Percentiles rank a stretch among this genome's conserved stretches.
Evolutionary conservation across 2,113 vertebrate genomes (phyloP).

Genomic region (Tragelaphus scriptus): DNA sequence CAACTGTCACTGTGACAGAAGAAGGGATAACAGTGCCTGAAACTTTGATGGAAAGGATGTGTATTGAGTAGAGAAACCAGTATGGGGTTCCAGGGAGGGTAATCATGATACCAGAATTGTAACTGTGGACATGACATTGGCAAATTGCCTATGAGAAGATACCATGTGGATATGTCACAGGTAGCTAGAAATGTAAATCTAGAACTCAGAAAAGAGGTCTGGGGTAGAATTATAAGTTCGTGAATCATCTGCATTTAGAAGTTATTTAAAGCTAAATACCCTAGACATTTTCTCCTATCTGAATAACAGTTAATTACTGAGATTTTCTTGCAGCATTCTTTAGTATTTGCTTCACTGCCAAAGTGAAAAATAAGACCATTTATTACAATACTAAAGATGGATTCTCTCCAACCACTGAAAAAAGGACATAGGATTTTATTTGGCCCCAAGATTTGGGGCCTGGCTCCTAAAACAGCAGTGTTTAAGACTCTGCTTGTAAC

Average conservation of each 20-base stretch:
- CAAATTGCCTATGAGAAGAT: background rate
- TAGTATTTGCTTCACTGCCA: background rate
- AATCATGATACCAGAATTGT: background rate
- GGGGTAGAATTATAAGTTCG: background rate
- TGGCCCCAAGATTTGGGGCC: background rate
- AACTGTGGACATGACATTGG: background rate
- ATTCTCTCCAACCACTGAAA: background rate
- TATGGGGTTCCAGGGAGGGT: background rate
- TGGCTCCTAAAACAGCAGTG: background rate
- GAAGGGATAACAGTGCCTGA: background rate
- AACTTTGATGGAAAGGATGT: background rate
- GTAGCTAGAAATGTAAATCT: background rate
- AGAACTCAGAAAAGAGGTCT: background rate
- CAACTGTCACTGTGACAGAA: background rate
- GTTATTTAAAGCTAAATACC: slow-evolving; percentile 23
- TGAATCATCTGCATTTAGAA: background rate
- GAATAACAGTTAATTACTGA: background rate
- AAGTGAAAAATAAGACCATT: background rate
- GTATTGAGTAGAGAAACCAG: background rate
- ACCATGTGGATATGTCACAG: background rate
- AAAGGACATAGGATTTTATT: background rate
- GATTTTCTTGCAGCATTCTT: background rate
- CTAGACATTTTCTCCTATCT: background rate
- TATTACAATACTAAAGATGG: background rate
- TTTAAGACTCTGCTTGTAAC: background rate